Percentiles rank a stretch among this genome's conserved stretches.
phyloP scores from a whole-genome alignment of 2,797 vertebrate genomes.

The Euphonia xanthogaster region DNA sequence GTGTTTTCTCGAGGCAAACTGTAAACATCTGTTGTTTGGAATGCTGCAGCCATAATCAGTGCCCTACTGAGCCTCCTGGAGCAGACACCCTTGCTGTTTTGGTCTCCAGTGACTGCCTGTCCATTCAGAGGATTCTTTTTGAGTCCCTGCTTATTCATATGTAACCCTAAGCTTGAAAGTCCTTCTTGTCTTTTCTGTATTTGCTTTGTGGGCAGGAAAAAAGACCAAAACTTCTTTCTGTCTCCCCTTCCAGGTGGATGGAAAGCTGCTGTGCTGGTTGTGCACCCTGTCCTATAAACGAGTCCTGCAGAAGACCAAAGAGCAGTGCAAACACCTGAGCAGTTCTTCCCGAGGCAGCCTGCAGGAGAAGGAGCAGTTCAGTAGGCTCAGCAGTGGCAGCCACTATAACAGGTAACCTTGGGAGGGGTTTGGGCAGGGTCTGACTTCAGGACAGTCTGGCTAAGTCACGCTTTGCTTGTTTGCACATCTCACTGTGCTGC shows the following conservation, averaged over 20 bases:
- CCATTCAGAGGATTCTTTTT: neutral
- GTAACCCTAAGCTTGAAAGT: neutral
- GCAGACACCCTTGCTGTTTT: neutral
- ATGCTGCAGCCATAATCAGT: neutral
- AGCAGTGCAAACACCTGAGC: conserved; percentile 79
- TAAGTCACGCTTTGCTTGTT: neutral
- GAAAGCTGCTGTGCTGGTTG: conserved; percentile 80
- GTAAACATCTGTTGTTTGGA: accelerated
- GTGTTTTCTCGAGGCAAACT: neutral
- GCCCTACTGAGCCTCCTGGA: neutral
- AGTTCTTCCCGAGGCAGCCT: conserved; percentile 73
- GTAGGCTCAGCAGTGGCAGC: conserved; percentile 67
- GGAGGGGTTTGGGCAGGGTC: neutral
- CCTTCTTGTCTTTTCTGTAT: neutral
- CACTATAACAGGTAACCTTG: conserved; percentile 75
- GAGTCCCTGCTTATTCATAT: neutral
- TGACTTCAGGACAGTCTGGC: neutral
- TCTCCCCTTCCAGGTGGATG: conserved; percentile 72
- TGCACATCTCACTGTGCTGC: neutral
- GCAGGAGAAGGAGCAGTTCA: conserved; percentile 78
- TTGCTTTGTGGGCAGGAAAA: neutral
- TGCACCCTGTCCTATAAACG: conserved; percentile 80
- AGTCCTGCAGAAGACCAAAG: conserved; percentile 82
- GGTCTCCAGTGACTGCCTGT: neutral
- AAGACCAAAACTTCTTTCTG: neutral